Evolutionary conservation across 2,888 invertebrate genomes (phyloP), one percentile per base, ranked within the genome.

Genomic region (Crossocerus cetratus): DNA sequence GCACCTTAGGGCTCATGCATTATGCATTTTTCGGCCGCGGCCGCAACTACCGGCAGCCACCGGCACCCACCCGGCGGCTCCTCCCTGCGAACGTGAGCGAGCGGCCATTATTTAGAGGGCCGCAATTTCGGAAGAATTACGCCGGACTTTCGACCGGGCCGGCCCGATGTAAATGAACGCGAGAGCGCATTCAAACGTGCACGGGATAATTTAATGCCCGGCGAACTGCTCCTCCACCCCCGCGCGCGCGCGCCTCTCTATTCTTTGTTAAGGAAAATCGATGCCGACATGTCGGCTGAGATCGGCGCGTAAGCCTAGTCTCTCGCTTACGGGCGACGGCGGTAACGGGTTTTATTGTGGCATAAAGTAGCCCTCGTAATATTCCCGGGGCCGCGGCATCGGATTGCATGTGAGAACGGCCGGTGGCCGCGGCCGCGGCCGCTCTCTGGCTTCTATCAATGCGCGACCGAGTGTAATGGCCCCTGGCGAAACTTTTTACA

Each of bases 201-300:
- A 4, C 4, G n/a, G 49, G 49, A 49, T 16, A 49, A 49, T 49
- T 16, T 49, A 49, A 49, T 49, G 49, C 49, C 13, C 14, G 16
- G 14, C 5, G n/a, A 16, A 49, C 4, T 49, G 49, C 14, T n/a
- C n/a, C n/a, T n/a, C n/a, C n/a, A n/a, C n/a, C n/a, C n/a, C n/a
- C n/a, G n/a, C n/a, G n/a, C n/a, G n/a, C n/a, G n/a, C n/a, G 14
- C 16, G 3, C 5, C 16, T 49, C n/a, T 16, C 3, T 49, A n/a
- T 49, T 49, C 49, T 49, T 49, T 49, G 49, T 49, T 49, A 49
- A 49, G 49, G 49, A n/a, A 5, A 49, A 49, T 49, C 49, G 49
- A 49, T 49, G n/a, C 32, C 32, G 32, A 32, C 32, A 11, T 32
- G 14, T 49, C 49, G 16, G 3, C 14, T 5, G 14, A 16, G 49